A percentile compares a stretch with the other conserved stretches of the same genome.
Evolutionary conservation across 2,113 vertebrate genomes (phyloP).

Genomic region (Hiodon alosoides): DNA sequence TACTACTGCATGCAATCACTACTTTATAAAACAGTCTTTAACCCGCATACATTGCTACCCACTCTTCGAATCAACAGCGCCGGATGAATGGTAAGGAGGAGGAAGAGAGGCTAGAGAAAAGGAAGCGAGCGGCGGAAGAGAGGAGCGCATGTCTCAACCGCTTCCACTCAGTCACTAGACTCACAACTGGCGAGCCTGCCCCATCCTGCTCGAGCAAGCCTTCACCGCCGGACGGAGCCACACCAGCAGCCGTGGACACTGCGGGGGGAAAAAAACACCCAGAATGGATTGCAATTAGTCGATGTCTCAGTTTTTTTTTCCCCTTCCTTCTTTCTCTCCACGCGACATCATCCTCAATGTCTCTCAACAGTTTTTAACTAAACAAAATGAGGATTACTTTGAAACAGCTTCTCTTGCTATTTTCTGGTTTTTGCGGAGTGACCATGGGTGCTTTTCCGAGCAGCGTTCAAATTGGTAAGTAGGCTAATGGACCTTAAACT

Average conservation of each 20-base stretch:
- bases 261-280: slow-evolving; percentile 61
- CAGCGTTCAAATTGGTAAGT: slow-evolving; percentile 96
- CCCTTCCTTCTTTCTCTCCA: slow-evolving; percentile 21
- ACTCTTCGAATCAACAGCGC: neutral
- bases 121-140: slow-evolving; percentile 35
- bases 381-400: slow-evolving; percentile 92
- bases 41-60: neutral
- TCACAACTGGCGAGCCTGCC: slow-evolving; percentile 64
- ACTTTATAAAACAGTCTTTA: neutral
- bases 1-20: neutral
- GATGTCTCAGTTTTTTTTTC: neutral
- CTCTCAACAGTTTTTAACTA: slow-evolving; percentile 74
- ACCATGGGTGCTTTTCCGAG: slow-evolving; percentile 93
- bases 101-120: slow-evolving; percentile 21
- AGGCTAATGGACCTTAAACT: neutral
- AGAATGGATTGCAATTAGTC: slow-evolving; percentile 66
- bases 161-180: slow-evolving; percentile 54
- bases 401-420: slow-evolving; percentile 82
- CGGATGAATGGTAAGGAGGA: neutral
- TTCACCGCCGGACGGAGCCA: slow-evolving; percentile 70
- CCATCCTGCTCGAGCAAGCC: slow-evolving; percentile 77
- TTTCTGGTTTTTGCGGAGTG: slow-evolving; percentile 86
- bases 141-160: slow-evolving; percentile 65
- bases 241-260: slow-evolving; percentile 74
- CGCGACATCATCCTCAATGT: slow-evolving; percentile 72